Evolutionary conservation across 2,113 vertebrate species (phyloP), one percentile per base, ranked within the genome.

Genomic region (Nesoenas mayeri): DNA sequence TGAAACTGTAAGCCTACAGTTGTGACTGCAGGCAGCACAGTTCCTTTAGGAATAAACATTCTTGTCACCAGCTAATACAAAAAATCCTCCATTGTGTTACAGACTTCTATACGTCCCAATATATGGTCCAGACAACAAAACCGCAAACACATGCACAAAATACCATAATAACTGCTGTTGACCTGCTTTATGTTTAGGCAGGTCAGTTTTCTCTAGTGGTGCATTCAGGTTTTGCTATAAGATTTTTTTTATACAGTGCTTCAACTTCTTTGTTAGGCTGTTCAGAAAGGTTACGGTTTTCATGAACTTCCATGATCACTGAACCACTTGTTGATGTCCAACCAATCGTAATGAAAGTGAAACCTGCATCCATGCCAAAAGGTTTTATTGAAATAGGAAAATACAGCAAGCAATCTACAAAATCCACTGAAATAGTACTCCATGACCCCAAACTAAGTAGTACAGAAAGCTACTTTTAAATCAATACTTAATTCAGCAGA

Each of bases 401-500:
- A 91, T 66, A 79, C 78, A 91, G 84, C 78, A 89, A 82, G 84
- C 44, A 69, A 66, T 54, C 87, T 70, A 85, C 54, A 82, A 82
- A 95, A 96, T 85, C 94, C 74, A 95, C 81, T 89, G 96, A 91
- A 96, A 89, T 44, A 66, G 60, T 71, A 93, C 42, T 69, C 73
- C 42, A 34, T 79, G 93, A 96, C 84, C 94, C 87, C 71, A 89
- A 58, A 95, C 66, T 51, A 82, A 71, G 87, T 34, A 88, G 94
- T 65, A 91, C 48, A 69, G 74, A 88, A 91, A 94, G 74, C 85
- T 93, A 77, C 74, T 89, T 95, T 93, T 17, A 77, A 95, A 97
- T 96, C 96, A 94, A 97, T 97, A 95, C 62, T 91, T 96, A 85
- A 95, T 95, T 95, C 32, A 81, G 91, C 89, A 97, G 87, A 96